phyloP scores from a whole-genome alignment of 2,113 vertebrate genomes.

The Arizona elegans region DNA sequence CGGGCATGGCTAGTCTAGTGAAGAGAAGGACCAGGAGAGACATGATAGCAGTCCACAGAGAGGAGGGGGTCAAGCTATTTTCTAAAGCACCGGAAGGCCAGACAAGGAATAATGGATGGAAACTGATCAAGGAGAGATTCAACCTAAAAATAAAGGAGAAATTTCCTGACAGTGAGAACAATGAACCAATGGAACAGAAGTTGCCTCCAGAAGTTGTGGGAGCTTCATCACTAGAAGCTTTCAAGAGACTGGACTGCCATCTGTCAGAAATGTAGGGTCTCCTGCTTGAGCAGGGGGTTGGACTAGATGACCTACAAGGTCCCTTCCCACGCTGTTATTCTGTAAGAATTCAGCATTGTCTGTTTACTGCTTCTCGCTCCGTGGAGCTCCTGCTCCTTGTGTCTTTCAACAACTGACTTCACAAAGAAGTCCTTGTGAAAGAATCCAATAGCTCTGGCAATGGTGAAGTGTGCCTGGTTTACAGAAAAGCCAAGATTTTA shows the following conservation, averaged over 20 bases:
- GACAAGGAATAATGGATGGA: neutral
- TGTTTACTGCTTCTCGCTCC: neutral
- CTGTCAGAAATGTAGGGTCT: neutral
- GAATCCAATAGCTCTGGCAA: neutral
- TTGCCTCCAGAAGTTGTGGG: neutral
- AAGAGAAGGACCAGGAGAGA: neutral
- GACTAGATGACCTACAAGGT: neutral
- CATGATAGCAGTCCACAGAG: neutral
- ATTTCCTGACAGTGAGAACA: neutral
- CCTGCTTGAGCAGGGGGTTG: neutral
- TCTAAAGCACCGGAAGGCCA: neutral
- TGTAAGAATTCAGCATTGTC: neutral
- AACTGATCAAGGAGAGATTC: neutral
- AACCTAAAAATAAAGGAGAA: neutral
- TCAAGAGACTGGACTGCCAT: neutral
- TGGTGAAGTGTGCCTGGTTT: neutral
- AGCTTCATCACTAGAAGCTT: neutral
- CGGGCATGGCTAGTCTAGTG: neutral
- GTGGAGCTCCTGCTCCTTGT: neutral
- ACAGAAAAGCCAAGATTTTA: neutral
- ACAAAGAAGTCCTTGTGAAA: neutral
- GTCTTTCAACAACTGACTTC: neutral
- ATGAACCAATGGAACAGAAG: neutral
- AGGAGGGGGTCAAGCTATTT: neutral
- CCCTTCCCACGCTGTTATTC: neutral